A percentile compares a stretch with the other conserved stretches of the same genome.
Evolutionary conservation across 1,140 invertebrate species (phyloP).

Genomic region (Polyergus mexicanus): DNA sequence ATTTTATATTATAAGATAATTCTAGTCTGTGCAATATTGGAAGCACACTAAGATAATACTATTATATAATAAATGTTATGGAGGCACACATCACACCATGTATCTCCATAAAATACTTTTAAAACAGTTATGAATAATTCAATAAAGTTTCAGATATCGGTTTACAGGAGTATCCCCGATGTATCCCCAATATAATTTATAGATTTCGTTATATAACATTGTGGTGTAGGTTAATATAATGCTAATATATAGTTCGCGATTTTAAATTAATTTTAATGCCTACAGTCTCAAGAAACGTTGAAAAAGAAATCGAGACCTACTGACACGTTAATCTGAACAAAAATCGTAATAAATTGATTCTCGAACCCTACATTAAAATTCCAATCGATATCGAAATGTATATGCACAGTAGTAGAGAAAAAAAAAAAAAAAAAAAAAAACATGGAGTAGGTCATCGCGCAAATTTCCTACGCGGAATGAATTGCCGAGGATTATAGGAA

Average conservation of each 20-base stretch:
- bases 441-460: slow-evolving; percentile 9
- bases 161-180: slow-evolving; percentile 11
- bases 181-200: background rate
- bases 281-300: background rate
- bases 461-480: slow-evolving; percentile 11
- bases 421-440: slow-evolving; percentile 48
- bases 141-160: slow-evolving; percentile 12
- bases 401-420: slow-evolving; percentile 30
- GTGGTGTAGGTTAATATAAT: background rate
- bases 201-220: slow-evolving; percentile 9
- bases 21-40: background rate
- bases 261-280: background rate
- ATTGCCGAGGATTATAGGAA: slow-evolving; percentile 47
- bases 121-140: slow-evolving; percentile 50
- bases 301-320: slow-evolving; percentile 14
- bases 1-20: background rate
- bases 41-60: slow-evolving; percentile 8
- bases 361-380: slow-evolving; percentile 30
- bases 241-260: background rate
- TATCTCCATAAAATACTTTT: slow-evolving; percentile 42
- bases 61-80: slow-evolving; percentile 11
- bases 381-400: slow-evolving; percentile 13
- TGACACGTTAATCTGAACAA: slow-evolving; percentile 9
- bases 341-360: slow-evolving; percentile 48
- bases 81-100: background rate